phyloP scores from a whole-genome alignment of 2,113 vertebrate genomes.

The Pelecanus crispus region DNA sequence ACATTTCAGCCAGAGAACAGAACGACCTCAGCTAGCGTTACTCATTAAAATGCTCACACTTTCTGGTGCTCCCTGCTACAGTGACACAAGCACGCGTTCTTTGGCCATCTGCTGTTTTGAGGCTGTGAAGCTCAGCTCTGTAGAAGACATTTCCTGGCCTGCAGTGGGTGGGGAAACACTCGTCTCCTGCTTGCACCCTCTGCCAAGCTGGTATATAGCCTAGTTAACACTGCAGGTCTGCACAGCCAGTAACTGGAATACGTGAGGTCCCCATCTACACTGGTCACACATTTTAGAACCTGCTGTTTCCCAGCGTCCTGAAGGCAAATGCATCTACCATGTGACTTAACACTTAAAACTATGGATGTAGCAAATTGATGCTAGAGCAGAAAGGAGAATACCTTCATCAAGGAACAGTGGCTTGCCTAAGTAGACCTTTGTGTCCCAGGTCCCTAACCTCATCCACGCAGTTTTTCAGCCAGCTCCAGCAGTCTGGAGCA shows the following conservation, averaged over 20 bases:
- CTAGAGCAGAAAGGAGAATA: not conserved
- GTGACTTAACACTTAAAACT: not conserved
- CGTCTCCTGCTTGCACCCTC: not conserved
- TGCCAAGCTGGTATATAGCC: not conserved
- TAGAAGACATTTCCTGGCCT: constrained; percentile 44
- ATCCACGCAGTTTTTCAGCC: not conserved
- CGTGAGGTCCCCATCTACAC: not conserved
- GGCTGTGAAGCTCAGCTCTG: constrained; percentile 15
- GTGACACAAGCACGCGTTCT: constrained; percentile 12
- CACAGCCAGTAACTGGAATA: not conserved
- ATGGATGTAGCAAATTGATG: not conserved
- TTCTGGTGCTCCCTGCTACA: constrained; percentile 16
- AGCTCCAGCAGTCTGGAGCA: not conserved
- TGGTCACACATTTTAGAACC: not conserved
- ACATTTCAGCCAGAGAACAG: constrained; percentile 7
- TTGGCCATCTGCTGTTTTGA: constrained; percentile 51
- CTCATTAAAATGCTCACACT: constrained; percentile 37
- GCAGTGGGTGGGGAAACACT: constrained; percentile 31
- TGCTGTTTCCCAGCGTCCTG: not conserved
- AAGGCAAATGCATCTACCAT: not conserved
- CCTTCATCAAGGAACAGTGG: not conserved
- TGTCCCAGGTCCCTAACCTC: not conserved
- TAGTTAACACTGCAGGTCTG: not conserved
- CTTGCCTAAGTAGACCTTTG: not conserved
- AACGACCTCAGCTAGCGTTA: not conserved